phyloP scores from a whole-genome alignment of 92 coral and sea anemone genomes.

The Parazoanthus atlanticus region DNA sequence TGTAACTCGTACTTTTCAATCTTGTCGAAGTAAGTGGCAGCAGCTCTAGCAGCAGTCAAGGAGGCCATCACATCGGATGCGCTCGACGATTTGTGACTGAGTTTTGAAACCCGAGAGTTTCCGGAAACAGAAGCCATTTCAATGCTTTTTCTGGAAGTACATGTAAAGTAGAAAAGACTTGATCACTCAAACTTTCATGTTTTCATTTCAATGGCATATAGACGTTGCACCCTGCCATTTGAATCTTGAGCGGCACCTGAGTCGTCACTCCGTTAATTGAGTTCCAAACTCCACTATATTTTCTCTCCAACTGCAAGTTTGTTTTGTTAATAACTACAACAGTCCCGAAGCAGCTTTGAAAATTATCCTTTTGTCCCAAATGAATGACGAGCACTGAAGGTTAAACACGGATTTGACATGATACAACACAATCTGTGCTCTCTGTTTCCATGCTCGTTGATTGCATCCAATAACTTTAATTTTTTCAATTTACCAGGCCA shows the following conservation, averaged over 20 bases:
- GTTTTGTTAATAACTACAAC: background rate
- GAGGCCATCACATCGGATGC: slow-evolving; percentile 80
- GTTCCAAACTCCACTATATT: background rate
- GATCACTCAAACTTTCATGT: background rate
- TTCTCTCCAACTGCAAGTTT: background rate
- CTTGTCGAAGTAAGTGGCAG: slow-evolving; percentile 97
- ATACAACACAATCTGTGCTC: background rate
- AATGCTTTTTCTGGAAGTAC: background rate
- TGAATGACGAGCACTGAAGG: slow-evolving; percentile 11
- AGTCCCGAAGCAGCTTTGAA: background rate
- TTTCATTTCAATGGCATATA: background rate
- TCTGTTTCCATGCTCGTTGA: background rate
- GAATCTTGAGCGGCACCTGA: too few relatives aligned
- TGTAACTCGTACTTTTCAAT: slow-evolving; percentile 97
- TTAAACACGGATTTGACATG: background rate
- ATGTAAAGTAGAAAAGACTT: background rate
- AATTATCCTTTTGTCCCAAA: background rate
- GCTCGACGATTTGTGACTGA: background rate
- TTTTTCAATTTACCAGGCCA: background rate
- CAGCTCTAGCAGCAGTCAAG: slow-evolving; percentile 85
- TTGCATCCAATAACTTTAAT: slow-evolving; percentile 4
- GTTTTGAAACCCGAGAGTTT: slow-evolving; percentile 6
- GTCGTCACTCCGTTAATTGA: background rate
- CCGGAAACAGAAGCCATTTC: slow-evolving; percentile 30
- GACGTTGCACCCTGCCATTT: background rate